Conservation (phyloP, 2,113 vertebrate species). For the Piprites chloris region DNA sequence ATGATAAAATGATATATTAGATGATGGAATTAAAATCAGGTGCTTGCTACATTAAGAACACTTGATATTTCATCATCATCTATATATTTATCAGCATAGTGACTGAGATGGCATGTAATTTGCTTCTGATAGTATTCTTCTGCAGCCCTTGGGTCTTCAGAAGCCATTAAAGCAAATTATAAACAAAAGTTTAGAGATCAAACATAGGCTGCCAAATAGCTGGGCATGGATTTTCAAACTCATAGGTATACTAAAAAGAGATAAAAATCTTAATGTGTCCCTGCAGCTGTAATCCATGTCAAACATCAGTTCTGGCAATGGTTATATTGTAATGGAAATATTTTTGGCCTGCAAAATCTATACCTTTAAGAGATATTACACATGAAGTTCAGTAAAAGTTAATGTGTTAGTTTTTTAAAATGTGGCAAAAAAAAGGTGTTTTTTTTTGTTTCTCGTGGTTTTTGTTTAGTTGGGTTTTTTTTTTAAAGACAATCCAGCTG, state of each 20-base stretch:
- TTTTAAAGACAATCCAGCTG: neutral
- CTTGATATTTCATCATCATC: slow-evolving; percentile 45
- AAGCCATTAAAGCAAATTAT: slow-evolving; percentile 39
- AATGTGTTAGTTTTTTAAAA: neutral
- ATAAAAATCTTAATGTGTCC: slow-evolving; percentile 26
- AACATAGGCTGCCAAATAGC: slow-evolving; percentile 18
- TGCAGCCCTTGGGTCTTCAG: slow-evolving; percentile 24
- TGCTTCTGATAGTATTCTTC: slow-evolving; percentile 43
- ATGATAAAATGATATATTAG: slow-evolving; percentile 31
- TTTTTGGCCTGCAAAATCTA: neutral
- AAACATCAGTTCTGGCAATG: neutral
- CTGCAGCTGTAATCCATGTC: neutral
- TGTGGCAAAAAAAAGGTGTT: neutral
- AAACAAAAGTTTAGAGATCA: slow-evolving; percentile 24
- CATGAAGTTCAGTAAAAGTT: neutral
- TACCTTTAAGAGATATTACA: neutral
- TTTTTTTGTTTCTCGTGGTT: neutral
- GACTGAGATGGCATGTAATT: slow-evolving; percentile 35
- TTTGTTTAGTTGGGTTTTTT: neutral
- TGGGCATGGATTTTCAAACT: slow-evolving; percentile 9
- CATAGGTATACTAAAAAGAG: neutral
- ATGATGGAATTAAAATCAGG: slow-evolving; percentile 26
- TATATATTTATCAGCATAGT: slow-evolving; percentile 46
- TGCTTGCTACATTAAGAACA: slow-evolving; percentile 45
- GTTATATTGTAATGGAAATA: neutral